These are phyloP conservation scores for Tor tambroides DNA, from an alignment of 2,113 vertebrate species.

Conservation along the genomic window DNA sequence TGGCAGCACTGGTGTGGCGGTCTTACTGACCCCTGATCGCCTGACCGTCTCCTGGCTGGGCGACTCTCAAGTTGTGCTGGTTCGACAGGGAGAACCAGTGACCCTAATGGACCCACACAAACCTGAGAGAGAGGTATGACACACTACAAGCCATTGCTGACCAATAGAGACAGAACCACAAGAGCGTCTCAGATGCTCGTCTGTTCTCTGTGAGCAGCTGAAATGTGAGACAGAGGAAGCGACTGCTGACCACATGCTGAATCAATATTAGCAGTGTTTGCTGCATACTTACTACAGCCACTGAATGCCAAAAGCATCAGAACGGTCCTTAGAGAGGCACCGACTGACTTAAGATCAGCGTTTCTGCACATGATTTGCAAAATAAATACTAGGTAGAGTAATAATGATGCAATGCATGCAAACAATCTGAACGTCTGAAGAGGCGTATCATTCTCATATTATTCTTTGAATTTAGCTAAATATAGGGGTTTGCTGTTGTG, in stretches of 20 bases:
- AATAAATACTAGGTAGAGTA: not conserved
- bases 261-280: slow-evolving; percentile 19
- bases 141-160: slow-evolving; percentile 1
- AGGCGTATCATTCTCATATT: not conserved
- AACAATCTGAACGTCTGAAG: not conserved
- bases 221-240: slow-evolving; percentile 22
- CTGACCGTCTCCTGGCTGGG: slow-evolving; percentile 91
- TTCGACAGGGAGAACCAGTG: slow-evolving; percentile 80
- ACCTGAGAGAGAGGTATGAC: slow-evolving; percentile 88
- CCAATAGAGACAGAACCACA: not conserved
- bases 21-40: slow-evolving; percentile 76
- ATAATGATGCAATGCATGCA: not conserved
- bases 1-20: slow-evolving; percentile 87
- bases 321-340: not conserved
- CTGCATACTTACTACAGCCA: not conserved
- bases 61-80: slow-evolving; percentile 91
- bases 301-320: not conserved
- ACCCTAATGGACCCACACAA: slow-evolving; percentile 94
- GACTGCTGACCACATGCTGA: slow-evolving; percentile 27
- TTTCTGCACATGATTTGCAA: not conserved
- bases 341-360: not conserved
- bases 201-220: slow-evolving; percentile 15
- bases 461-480: not conserved
- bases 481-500: not conserved
- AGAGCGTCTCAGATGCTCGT: not conserved